Evolutionary conservation across 2,113 vertebrate genomes (phyloP), one percentile per base, ranked within the genome.

Genomic region (Orthonyx spaldingii): DNA sequence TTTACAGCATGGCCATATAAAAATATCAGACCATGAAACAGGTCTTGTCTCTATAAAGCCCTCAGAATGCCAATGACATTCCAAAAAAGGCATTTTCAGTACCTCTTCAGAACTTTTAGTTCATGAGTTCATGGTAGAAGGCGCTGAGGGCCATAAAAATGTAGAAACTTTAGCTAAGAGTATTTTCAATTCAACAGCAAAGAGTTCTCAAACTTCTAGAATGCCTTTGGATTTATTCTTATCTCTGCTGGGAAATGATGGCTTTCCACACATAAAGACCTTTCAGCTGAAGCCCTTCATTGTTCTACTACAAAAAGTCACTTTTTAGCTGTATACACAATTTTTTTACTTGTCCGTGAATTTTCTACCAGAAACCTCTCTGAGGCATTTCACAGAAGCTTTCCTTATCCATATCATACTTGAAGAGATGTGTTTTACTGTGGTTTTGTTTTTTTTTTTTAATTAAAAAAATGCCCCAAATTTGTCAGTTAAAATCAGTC

Each of bases 131-230:
- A 46, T 30, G 26, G 27, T 14, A 74, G 49, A 91, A 91, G 66
- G 39, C 71, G 52, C n/a, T 87, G 60, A 88, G 47, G 52, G 75
- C 46, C 71, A 90, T 64, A 52, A 94, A 96, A 92, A 70, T 35
- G 46, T 33, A 60, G 0, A 0, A 47, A 39, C 22, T 90, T 80
- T 41, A 77, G 50, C 55, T 90, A 59, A 84, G 63, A 77, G 52
- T 17, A 79, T 77, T 93, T 95, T 90, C 30, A 71, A 74, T 90
- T 90, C 79, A 76, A 83, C 30, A 80, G 56, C 23, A 61, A 20
- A 85, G 68, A 86, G 33, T 88, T 69, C 76, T 91, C 60, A 83
- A 93, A 80, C 33, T 33, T 85, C 55, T 88, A 65, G 26, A 91
- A 90, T 52, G 42, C n/a, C 30, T 80, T 60, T 76, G 63, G 55